Percentiles rank a stretch among this genome's conserved stretches.
phyloP scores from a whole-genome alignment of 2,113 vertebrate genomes.

The Oriolus oriolus region DNA sequence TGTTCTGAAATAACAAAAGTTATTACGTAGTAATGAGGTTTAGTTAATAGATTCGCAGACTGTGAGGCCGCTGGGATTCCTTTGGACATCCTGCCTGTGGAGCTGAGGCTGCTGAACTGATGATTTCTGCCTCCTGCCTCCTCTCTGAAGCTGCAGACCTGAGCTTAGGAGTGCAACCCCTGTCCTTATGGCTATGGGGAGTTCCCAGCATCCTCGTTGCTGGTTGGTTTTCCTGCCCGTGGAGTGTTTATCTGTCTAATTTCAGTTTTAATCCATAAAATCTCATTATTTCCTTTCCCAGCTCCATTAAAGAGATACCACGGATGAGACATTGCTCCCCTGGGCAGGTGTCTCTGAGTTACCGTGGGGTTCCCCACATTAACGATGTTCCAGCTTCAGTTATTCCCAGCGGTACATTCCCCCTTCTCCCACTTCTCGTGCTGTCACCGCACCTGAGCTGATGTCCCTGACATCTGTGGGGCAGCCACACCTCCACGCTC shows the following conservation, averaged over 20 bases:
- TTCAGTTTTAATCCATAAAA: constrained; percentile 20
- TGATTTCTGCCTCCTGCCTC: neutral
- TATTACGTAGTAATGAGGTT: constrained; percentile 56
- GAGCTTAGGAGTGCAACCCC: neutral
- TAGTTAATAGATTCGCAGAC: constrained; percentile 6
- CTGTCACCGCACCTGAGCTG: neutral
- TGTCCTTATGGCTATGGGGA: neutral
- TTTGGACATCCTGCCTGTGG: neutral
- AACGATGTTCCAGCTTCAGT: neutral
- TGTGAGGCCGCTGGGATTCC: neutral
- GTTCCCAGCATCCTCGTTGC: neutral
- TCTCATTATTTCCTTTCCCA: neutral
- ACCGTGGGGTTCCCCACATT: neutral
- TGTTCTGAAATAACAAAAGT: constrained; percentile 54
- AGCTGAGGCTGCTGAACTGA: neutral
- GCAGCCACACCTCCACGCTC: neutral
- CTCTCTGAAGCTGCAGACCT: neutral
- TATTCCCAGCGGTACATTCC: neutral
- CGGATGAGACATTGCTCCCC: neutral
- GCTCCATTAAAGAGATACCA: neutral
- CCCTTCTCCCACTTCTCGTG: neutral
- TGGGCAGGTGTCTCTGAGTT: neutral
- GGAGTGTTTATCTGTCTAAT: neutral
- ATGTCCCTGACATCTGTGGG: neutral
- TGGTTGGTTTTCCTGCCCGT: neutral